Evolutionary conservation across 64 coral and sea anemone species (phyloP).

Genomic region (Hydrozoanthus tunicans): DNA sequence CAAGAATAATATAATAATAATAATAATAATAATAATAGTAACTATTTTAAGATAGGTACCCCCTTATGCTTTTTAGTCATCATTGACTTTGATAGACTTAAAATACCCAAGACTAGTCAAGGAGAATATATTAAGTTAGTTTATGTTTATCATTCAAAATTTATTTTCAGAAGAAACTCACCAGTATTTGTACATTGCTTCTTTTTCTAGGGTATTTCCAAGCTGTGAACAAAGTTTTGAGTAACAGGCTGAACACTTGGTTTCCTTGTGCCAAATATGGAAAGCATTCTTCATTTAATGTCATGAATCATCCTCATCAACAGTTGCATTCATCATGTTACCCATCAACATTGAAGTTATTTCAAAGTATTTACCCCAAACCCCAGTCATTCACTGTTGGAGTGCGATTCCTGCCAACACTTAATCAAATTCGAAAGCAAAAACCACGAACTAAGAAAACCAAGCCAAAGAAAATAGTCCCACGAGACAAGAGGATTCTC

Average conservation of each 20-base stretch:
- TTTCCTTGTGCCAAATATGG: background rate
- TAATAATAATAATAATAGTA: too few relatives aligned
- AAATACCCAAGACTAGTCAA: too few relatives aligned
- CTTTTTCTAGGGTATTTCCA: conserved; percentile 9
- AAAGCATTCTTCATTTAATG: background rate
- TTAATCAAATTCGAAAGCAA: conserved; percentile 86
- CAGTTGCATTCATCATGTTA: background rate
- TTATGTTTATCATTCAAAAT: too few relatives aligned
- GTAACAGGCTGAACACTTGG: background rate
- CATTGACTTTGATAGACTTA: too few relatives aligned
- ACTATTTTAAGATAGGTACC: too few relatives aligned
- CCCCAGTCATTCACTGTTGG: conserved; percentile 13
- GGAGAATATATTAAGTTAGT: too few relatives aligned
- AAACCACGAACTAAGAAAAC: conserved; percentile 84
- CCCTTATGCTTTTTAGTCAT: too few relatives aligned
- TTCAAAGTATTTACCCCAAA: conserved; percentile 5
- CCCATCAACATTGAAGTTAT: conserved; percentile 18
- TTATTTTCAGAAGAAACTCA: too few relatives aligned
- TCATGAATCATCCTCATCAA: background rate
- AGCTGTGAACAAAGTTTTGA: background rate
- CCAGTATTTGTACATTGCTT: background rate
- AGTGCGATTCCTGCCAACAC: conserved; percentile 75
- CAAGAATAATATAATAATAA: too few relatives aligned
- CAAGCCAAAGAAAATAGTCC: conserved; percentile 63
- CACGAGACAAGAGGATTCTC: conserved; percentile 69